Evolutionary conservation across 1,140 invertebrate species (phyloP).

Genomic region (Pseudachorutes palmiensis): DNA sequence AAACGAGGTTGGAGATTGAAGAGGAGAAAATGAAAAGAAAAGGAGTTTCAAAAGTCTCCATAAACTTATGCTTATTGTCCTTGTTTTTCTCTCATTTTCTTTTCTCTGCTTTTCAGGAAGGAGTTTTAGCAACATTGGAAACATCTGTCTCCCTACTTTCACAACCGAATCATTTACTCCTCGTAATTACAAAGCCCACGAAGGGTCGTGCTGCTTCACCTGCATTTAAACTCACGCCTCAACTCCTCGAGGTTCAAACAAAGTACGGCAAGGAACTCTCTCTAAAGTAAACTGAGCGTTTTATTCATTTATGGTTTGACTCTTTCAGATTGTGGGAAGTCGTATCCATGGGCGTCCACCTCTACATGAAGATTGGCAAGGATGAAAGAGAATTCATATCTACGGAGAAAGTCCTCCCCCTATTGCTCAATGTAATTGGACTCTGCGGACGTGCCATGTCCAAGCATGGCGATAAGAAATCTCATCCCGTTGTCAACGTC

Average conservation of each 20-base stretch:
- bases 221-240: conserved; percentile 27
- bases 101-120: conserved; percentile 21
- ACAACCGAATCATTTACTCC: conserved; percentile 25
- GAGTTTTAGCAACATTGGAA: conserved; percentile 26
- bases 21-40: not conserved
- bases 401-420: not conserved
- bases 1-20: not conserved
- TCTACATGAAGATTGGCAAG: not conserved
- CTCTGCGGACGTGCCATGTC: conserved; percentile 3
- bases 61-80: not conserved
- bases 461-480: conserved; percentile 6
- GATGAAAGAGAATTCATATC: conserved; percentile 6
- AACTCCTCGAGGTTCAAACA: conserved; percentile 28
- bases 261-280: conserved; percentile 27
- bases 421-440: conserved; percentile 11
- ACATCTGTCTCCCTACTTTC: conserved; percentile 22
- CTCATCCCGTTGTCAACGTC: conserved; percentile 4
- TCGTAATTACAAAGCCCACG: conserved; percentile 19
- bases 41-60: not conserved
- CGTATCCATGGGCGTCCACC: not conserved
- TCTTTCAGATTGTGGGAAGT: not conserved
- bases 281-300: too few species aligned
- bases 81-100: not conserved
- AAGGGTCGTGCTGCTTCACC: not conserved
- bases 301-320: not conserved